A percentile compares a stretch with the other conserved stretches of the same genome.
Evolutionary conservation across 1,140 invertebrate species (phyloP).

Genomic region (Mycetomoellerius zeteki): DNA sequence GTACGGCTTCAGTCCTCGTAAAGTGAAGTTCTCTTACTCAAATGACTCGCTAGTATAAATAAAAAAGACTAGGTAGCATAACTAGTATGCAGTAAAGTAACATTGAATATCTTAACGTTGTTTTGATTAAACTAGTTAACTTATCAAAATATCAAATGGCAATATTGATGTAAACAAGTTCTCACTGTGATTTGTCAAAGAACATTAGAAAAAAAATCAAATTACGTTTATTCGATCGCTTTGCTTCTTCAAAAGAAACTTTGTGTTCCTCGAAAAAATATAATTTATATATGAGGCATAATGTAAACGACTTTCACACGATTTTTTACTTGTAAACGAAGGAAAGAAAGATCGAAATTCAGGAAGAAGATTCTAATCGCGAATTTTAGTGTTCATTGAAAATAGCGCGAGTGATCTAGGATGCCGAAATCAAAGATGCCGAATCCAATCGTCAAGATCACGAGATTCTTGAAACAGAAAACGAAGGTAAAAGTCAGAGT

Average conservation of each 20-base stretch:
- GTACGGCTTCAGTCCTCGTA: slow-evolving; percentile 77
- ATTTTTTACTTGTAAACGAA: background rate
- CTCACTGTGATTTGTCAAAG: slow-evolving; percentile 12
- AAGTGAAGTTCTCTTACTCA: slow-evolving; percentile 72
- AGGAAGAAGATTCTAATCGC: background rate
- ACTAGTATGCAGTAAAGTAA: background rate
- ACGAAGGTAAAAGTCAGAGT: slow-evolving; percentile 84
- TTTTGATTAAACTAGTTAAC: background rate
- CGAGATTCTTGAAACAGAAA: slow-evolving; percentile 86
- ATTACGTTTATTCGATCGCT: background rate
- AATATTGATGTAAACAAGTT: background rate
- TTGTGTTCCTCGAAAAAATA: background rate
- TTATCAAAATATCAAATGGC: background rate
- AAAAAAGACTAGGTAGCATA: background rate
- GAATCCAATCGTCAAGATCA: slow-evolving; percentile 84
- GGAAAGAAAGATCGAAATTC: background rate
- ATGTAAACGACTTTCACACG: slow-evolving; percentile 62
- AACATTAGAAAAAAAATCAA: slow-evolving; percentile 7
- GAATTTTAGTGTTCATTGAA: slow-evolving; percentile 38
- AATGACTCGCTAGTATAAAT: background rate
- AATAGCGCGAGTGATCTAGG: slow-evolving; percentile 65
- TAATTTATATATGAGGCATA: background rate
- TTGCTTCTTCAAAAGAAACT: background rate
- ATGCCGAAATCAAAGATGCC: slow-evolving; percentile 86
- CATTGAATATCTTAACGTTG: background rate